Evolutionary conservation across 2,113 vertebrate species (phyloP).

Genomic region (Sinosuthora webbiana): DNA sequence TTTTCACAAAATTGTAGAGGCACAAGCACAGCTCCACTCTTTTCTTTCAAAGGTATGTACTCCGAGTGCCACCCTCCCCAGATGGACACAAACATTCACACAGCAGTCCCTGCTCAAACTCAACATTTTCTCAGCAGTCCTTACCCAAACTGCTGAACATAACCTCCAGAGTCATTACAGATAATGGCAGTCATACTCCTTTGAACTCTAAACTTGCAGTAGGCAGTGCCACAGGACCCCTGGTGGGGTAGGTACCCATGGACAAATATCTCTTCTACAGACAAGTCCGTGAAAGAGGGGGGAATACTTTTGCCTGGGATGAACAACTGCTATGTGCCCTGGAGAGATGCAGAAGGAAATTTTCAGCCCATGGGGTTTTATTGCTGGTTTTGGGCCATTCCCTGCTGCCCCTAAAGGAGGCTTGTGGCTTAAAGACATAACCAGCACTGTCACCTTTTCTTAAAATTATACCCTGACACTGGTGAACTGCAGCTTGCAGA

Average conservation of each 20-base stretch:
- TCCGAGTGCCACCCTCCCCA: not conserved
- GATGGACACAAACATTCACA: not conserved
- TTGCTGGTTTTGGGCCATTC: not conserved
- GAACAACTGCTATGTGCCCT: not conserved
- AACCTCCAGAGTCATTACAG: not conserved
- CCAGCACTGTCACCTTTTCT: not conserved
- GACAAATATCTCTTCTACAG: not conserved
- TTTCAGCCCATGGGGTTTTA: not conserved
- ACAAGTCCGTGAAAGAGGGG: not conserved
- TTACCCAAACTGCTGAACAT: not conserved
- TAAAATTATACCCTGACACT: not conserved
- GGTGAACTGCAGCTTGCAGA: not conserved
- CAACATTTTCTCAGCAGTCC: constrained; percentile 4
- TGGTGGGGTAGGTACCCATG: not conserved
- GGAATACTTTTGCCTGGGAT: not conserved
- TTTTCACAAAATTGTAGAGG: not conserved
- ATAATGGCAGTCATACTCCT: not conserved
- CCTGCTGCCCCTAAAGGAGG: not conserved
- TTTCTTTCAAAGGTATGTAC: not conserved
- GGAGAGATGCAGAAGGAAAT: not conserved
- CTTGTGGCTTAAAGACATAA: constrained; percentile 2
- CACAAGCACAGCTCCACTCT: not conserved
- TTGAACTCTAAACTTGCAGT: not conserved
- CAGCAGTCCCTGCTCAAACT: not conserved
- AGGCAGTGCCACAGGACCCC: not conserved